Conservation (phyloP, 2,888 invertebrate genomes). For the Merodon equestris region DNA sequence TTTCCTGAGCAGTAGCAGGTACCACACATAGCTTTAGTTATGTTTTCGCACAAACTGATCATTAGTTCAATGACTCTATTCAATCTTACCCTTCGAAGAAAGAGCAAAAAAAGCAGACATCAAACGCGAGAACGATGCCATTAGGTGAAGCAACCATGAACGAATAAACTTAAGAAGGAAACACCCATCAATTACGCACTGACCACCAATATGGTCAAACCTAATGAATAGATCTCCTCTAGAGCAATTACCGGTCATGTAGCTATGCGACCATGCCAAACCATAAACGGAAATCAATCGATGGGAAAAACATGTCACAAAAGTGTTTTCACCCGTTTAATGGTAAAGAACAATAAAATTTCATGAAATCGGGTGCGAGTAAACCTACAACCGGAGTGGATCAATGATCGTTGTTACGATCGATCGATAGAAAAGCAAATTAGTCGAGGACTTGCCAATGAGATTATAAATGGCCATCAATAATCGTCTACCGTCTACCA, state of each 20-base stretch:
- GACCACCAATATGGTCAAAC: conserved; percentile 28
- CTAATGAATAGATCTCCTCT: conserved; percentile 41
- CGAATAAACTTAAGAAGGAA: neutral
- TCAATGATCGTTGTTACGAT: conserved; percentile 6
- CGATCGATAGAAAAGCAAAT: conserved; percentile 31
- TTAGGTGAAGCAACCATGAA: neutral
- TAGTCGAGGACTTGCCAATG: conserved; percentile 1
- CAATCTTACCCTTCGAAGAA: neutral
- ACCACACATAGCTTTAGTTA: no score
- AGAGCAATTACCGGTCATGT: conserved; percentile 12
- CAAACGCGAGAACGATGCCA: no score
- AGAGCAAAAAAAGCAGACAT: no score
- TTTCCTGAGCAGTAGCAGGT: no score
- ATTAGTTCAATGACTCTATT: no score
- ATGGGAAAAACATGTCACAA: conserved; percentile 22
- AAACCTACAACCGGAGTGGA: neutral
- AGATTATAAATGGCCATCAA: no score
- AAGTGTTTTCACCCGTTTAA: conserved; percentile 17
- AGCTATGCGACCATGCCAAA: conserved; percentile 13
- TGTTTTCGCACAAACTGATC: no score
- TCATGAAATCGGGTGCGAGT: conserved; percentile 28
- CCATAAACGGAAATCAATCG: conserved; percentile 48
- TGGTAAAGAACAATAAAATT: conserved; percentile 39
- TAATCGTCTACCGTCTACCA: no score
- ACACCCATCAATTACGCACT: conserved; percentile 2